Evolutionary conservation across 1,140 invertebrate genomes (phyloP).

Genomic region (Drosophila santomea): DNA sequence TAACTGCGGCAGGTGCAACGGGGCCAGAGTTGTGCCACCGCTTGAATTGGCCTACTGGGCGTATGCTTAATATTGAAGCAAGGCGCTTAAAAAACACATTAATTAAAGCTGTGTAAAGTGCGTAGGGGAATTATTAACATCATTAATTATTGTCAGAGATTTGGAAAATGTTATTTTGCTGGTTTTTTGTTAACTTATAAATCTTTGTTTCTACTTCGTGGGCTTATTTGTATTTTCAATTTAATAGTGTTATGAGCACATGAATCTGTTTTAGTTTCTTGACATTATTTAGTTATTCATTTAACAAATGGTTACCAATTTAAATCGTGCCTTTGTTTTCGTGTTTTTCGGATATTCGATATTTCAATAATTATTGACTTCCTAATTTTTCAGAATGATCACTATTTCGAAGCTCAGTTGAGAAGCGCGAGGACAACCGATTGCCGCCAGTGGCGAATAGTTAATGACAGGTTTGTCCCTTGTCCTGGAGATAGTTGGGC

Average conservation of each 20-base stretch:
- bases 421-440: conserved; percentile 55
- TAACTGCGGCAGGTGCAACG: conserved; percentile 14
- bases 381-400: too few relatives aligned
- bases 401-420: neutral
- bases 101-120: conserved; percentile 28
- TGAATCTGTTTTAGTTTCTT: neutral
- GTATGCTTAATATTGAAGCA: conserved; percentile 24
- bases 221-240: too few relatives aligned
- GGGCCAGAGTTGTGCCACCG: conserved; percentile 9
- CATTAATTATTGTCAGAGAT: conserved; percentile 16
- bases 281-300: neutral
- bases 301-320: neutral
- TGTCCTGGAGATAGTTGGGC: conserved; percentile 42
- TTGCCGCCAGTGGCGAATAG: conserved; percentile 54
- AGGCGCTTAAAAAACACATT: conserved; percentile 9
- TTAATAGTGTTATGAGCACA: too few relatives aligned
- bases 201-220: too few relatives aligned
- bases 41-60: neutral
- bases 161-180: neutral
- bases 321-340: neutral
- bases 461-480: conserved; percentile 56
- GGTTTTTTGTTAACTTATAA: too few relatives aligned
- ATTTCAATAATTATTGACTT: neutral
- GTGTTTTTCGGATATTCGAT: neutral
- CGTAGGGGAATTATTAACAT: conserved; percentile 24